Conservation (phyloP, 2,888 invertebrate genomes). For the Ceriagrion tenellum region DNA sequence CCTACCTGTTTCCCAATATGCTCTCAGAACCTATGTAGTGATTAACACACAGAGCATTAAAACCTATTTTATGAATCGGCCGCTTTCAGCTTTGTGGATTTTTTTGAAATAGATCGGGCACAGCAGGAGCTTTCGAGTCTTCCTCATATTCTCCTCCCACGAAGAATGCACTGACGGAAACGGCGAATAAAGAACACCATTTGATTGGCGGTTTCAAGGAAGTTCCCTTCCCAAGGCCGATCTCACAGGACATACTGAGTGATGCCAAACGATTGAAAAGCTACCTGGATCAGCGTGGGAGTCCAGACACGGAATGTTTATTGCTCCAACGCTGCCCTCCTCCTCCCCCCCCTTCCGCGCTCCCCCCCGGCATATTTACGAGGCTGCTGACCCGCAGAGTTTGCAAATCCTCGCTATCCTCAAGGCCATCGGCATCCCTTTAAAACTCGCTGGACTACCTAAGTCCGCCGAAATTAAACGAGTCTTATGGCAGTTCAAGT, state of each 20-base stretch:
- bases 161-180: neutral
- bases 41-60: too few species aligned
- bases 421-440: constrained; percentile 48
- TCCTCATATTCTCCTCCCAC: too few species aligned
- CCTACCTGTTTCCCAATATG: too few species aligned
- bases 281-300: constrained; percentile 16
- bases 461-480: neutral
- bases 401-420: constrained; percentile 1
- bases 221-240: neutral
- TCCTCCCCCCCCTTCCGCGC: too few species aligned
- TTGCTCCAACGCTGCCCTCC: neutral
- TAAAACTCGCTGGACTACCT: neutral
- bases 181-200: neutral
- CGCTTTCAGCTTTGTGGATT: too few species aligned
- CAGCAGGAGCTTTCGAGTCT: too few species aligned
- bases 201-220: neutral
- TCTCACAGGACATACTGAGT: neutral
- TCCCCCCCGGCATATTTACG: neutral
- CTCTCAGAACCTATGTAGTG: too few species aligned
- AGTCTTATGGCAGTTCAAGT: neutral
- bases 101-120: too few species aligned
- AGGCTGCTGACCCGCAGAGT: constrained; percentile 43
- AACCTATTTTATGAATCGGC: too few species aligned
- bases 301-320: constrained; percentile 6
- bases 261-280: neutral